Conservation (phyloP, 2,888 invertebrate genomes). For the Piscicola geometra region DNA sequence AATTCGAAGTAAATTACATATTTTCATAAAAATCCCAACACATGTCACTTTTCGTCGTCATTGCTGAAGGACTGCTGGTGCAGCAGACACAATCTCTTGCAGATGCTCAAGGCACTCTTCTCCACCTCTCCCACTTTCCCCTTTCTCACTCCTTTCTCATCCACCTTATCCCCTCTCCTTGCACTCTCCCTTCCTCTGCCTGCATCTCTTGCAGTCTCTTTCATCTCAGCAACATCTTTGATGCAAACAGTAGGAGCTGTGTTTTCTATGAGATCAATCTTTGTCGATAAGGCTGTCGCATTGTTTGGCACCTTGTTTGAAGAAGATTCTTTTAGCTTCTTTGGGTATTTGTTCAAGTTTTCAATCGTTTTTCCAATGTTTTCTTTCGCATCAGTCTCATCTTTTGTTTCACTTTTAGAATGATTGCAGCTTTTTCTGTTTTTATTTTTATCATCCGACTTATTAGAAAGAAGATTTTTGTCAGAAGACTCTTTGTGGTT, state of each 20-base stretch:
- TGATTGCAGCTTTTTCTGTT: too few species aligned
- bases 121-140: neutral
- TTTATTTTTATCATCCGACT: too few species aligned
- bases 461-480: too few species aligned
- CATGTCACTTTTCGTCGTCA: neutral
- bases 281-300: neutral
- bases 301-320: neutral
- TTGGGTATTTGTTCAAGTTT: neutral
- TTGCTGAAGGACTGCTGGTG: neutral
- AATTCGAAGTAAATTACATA: too few species aligned
- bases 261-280: neutral
- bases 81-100: constrained; percentile 11
- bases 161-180: neutral
- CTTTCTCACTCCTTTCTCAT: neutral
- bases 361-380: neutral
- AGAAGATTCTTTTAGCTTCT: neutral
- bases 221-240: too few species aligned
- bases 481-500: too few species aligned
- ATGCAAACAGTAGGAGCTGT: too few species aligned
- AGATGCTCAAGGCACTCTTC: constrained; percentile 8
- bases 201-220: constrained; percentile 1
- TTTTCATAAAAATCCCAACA: too few species aligned
- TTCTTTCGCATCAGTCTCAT: neutral
- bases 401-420: neutral
- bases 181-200: neutral